A percentile compares a stretch with the other conserved stretches of the same genome.
Conservation (phyloP, 2,888 invertebrate genomes). For the Physocephala rufipes region DNA sequence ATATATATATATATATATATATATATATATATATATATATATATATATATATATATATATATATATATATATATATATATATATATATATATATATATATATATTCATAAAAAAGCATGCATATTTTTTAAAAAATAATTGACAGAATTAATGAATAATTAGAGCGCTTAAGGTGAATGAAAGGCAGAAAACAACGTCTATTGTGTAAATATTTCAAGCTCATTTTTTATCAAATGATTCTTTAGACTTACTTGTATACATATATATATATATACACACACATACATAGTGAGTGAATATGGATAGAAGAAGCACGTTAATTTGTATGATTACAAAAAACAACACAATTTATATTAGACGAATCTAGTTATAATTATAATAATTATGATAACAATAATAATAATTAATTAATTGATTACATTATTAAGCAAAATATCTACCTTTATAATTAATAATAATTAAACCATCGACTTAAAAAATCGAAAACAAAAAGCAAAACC, state of each 20-base stretch:
- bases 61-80: constrained; percentile 17
- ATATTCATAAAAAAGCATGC: background rate
- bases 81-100: constrained; percentile 31
- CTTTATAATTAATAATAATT: background rate
- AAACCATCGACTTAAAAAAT: background rate
- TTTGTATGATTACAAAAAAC: background rate
- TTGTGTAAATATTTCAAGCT: constrained; percentile 5
- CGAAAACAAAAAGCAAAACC: background rate
- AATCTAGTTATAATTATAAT: constrained; percentile 6
- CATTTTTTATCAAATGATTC: background rate
- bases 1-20: constrained; percentile 31
- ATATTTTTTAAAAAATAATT: too few species aligned
- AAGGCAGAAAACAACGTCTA: background rate
- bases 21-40: background rate
- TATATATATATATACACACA: background rate
- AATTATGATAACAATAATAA: too few species aligned
- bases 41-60: constrained; percentile 14
- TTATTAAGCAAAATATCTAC: constrained; percentile 9
- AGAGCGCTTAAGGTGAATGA: background rate
- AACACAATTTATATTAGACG: constrained; percentile 31
- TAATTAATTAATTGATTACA: too few species aligned
- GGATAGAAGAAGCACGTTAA: background rate
- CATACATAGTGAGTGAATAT: constrained; percentile 25
- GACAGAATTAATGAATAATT: background rate
- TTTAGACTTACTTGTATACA: constrained; percentile 9